Evolutionary conservation across 2,888 invertebrate genomes (phyloP).

Genomic region (Lithosia quadra): DNA sequence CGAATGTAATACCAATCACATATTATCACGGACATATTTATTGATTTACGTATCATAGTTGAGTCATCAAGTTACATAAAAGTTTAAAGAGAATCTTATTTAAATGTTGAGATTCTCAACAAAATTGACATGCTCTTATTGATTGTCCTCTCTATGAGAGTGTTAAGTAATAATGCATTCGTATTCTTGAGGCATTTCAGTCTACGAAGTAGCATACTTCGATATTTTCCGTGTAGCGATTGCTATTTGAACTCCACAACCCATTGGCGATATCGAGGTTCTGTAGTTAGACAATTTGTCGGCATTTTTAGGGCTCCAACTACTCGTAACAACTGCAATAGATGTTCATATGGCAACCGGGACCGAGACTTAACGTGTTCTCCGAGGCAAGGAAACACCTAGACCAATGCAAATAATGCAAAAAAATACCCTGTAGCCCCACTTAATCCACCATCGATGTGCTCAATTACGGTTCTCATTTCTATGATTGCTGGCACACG

Average conservation of each 20-base stretch:
- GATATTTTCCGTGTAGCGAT: too few relatives aligned
- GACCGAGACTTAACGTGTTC: too few relatives aligned
- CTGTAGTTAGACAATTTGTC: too few relatives aligned
- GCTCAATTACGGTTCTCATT: constrained; percentile 2
- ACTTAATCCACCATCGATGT: constrained; percentile 11
- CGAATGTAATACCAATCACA: constrained; percentile 22
- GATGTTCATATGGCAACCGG: too few relatives aligned
- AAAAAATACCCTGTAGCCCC: constrained; percentile 46
- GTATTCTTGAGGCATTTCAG: constrained; percentile 35
- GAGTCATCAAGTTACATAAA: constrained; percentile 23
- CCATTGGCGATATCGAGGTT: too few relatives aligned
- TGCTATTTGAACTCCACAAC: too few relatives aligned
- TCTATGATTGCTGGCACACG: constrained; percentile 11
- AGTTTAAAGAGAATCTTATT: constrained; percentile 16
- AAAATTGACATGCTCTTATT: constrained; percentile 24
- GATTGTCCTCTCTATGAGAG: constrained; percentile 22
- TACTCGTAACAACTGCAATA: too few relatives aligned
- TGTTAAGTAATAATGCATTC: constrained; percentile 22
- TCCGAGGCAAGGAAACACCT: too few relatives aligned
- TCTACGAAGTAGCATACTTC: too few relatives aligned
- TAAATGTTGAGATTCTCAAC: constrained; percentile 19
- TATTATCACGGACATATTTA: constrained; percentile 12
- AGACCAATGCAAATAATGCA: too few relatives aligned
- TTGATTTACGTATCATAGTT: neutral
- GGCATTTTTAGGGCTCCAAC: too few relatives aligned